Evolutionary conservation across 2,797 vertebrate species (phyloP).

Genomic region (Chrosomus eos): DNA sequence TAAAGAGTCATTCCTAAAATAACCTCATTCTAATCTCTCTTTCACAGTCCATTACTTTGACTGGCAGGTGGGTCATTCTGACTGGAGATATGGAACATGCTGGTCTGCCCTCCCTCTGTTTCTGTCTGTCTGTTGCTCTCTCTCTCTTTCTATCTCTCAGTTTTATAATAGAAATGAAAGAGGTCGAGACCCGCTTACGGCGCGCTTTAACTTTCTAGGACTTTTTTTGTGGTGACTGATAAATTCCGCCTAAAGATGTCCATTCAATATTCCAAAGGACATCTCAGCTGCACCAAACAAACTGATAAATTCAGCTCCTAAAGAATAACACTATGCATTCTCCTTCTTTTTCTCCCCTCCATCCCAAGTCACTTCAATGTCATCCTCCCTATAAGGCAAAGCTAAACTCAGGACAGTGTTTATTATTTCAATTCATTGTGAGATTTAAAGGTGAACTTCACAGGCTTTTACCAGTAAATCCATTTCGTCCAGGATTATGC

Average conservation of each 20-base stretch:
- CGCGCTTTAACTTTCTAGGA: constrained; percentile 76
- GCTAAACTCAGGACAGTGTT: constrained; percentile 14
- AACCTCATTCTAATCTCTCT: constrained; percentile 52
- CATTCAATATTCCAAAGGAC: constrained; percentile 73
- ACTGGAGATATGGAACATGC: constrained; percentile 76
- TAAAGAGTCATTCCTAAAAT: constrained; percentile 56
- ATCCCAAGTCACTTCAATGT: constrained; percentile 17
- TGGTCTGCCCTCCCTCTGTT: constrained; percentile 62
- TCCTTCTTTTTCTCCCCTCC: constrained; percentile 31
- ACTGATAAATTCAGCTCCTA: constrained; percentile 71
- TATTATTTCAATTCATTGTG: constrained; percentile 2
- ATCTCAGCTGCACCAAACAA: constrained; percentile 70
- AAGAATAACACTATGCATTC: constrained; percentile 2
- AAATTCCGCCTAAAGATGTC: constrained; percentile 75
- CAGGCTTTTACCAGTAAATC: constrained; percentile 1
- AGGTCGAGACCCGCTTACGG: constrained; percentile 67
- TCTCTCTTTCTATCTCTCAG: constrained; percentile 38
- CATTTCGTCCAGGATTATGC: constrained; percentile 8
- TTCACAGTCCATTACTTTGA: constrained; percentile 72
- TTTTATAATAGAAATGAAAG: constrained; percentile 50
- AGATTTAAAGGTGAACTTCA: constrained; percentile 33
- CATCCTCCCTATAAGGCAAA: not conserved
- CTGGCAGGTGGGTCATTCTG: constrained; percentile 74
- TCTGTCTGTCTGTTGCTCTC: constrained; percentile 13
- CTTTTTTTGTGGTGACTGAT: constrained; percentile 75